Evolutionary conservation across 2,113 vertebrate genomes (phyloP), one percentile per base, ranked within the genome.

Genomic region (Nesogale talazaci): DNA sequence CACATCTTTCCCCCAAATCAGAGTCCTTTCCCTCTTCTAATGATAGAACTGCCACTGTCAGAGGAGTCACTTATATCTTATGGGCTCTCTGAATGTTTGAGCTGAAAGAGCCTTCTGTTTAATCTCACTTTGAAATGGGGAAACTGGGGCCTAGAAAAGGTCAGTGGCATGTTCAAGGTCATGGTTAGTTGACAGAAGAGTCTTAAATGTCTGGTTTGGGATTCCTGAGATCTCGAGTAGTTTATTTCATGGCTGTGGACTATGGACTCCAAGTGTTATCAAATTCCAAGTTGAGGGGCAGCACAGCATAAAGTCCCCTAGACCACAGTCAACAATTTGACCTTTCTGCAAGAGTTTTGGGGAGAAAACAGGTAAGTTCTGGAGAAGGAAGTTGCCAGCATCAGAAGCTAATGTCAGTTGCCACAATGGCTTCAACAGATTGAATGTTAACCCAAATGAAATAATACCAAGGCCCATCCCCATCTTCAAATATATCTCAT

Each of bases 381-480:
- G 52, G 56, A 89, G 77, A 77, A 34, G 36, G 20, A 80, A 75
- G 72, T 0, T 5, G 9, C 16, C 29, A 91, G 77, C 34, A 57
- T n/a, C 25, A 72, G 83, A 15, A 38, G 15, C 88, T 40, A 83
- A 57, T 61, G 52, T 34, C 79, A 14, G 20, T 69, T n/a, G 78
- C 31, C 65, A 59, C 14, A 31, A 70, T 36, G 69, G 42, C 36
- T 79, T 36, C 80, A 86, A 93, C 15, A 84, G 69, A 34, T 83
- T 86, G 61, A 94, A 52, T 25, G 59, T 92, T 29, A 14, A 63
- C 67, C 61, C 31, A 81, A 79, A 86, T 70, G 76, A 92, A 92
- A 88, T 9, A 89, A 59, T 25, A 42, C 52, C 56, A 92, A 78
- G 27, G 57, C 69, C 77, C 65, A 29, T 92, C 34, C 69, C 77